A percentile compares a stretch with the other conserved stretches of the same genome.
phyloP scores from a whole-genome alignment of 2,888 invertebrate species.

The Stenichneumon culpator region DNA sequence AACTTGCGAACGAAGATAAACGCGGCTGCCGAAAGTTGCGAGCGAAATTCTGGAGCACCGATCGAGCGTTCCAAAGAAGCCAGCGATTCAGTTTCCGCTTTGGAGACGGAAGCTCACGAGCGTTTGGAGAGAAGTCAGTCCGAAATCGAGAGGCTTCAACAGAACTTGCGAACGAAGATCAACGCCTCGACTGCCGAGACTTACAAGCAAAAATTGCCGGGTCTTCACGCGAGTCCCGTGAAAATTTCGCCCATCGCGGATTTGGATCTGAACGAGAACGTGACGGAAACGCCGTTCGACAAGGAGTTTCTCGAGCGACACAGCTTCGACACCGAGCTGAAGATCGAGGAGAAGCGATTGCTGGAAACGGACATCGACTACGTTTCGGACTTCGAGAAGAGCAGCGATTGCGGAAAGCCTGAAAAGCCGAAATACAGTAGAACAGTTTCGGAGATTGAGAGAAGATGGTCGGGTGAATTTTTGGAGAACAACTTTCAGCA shows the following conservation, averaged over 20 bases:
- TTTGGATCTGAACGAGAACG: conserved; percentile 73
- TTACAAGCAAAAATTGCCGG: conserved; percentile 77
- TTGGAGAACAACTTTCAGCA: conserved; percentile 75
- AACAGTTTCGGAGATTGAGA: conserved; percentile 80
- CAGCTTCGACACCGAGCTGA: conserved; percentile 75
- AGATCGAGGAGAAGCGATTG: conserved; percentile 76
- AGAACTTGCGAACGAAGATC: conserved; percentile 77
- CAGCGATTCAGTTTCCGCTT: not conserved
- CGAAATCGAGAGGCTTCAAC: conserved; percentile 78
- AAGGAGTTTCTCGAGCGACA: conserved; percentile 77
- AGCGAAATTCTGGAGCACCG: too few relatives aligned
- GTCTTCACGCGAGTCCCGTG: conserved; percentile 50
- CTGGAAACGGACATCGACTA: conserved; percentile 73
- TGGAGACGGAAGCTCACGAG: conserved; percentile 71
- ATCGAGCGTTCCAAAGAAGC: conserved; percentile 22
- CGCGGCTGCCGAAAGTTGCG: too few relatives aligned
- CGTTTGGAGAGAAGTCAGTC: conserved; percentile 75
- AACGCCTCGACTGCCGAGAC: conserved; percentile 76
- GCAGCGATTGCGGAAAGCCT: conserved; percentile 10
- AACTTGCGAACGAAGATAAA: conserved; percentile 78
- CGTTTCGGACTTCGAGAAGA: conserved; percentile 70
- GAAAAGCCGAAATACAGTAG: conserved; percentile 76
- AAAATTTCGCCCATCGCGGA: conserved; percentile 62
- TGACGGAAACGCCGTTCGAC: conserved; percentile 74
- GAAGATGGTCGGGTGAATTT: conserved; percentile 82